Evolutionary conservation across 2,888 invertebrate genomes (phyloP).

Genomic region (Tetragonisca angustula): DNA sequence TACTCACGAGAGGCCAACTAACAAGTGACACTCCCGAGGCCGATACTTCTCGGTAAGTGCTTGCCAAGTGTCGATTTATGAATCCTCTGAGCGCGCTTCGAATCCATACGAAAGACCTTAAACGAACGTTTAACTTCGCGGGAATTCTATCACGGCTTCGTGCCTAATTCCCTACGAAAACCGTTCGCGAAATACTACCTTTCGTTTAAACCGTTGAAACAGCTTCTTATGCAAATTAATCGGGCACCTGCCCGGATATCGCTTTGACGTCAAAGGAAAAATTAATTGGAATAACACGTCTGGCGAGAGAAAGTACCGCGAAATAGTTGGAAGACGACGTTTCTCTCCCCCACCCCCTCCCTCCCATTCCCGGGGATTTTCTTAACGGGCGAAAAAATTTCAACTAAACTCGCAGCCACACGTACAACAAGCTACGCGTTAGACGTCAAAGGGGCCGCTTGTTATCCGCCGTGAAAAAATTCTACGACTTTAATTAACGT

Average conservation of each 20-base stretch:
- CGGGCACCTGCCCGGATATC: too few species aligned
- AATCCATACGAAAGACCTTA: constrained; percentile 17
- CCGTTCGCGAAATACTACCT: too few species aligned
- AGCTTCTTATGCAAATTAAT: background rate
- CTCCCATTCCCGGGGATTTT: background rate
- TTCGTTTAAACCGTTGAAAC: background rate
- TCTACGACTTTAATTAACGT: constrained; percentile 63
- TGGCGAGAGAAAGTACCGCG: background rate
- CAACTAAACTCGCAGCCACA: constrained; percentile 22
- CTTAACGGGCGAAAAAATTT: constrained; percentile 22
- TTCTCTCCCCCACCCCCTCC: background rate
- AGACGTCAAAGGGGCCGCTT: constrained; percentile 47
- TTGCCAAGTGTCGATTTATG: constrained; percentile 58
- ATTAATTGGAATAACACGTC: background rate
- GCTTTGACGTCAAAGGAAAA: background rate
- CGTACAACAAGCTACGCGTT: constrained; percentile 6
- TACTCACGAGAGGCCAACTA: constrained; percentile 66
- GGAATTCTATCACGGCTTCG: background rate
- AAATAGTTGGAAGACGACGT: background rate
- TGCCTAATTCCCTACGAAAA: background rate
- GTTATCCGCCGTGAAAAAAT: constrained; percentile 48
- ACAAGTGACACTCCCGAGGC: constrained; percentile 68
- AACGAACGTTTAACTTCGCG: background rate
- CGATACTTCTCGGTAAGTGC: constrained; percentile 64
- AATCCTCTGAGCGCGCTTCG: constrained; percentile 38